phyloP scores from a whole-genome alignment of 2,797 vertebrate genomes.

The Periophthalmus magnuspinnatus region DNA sequence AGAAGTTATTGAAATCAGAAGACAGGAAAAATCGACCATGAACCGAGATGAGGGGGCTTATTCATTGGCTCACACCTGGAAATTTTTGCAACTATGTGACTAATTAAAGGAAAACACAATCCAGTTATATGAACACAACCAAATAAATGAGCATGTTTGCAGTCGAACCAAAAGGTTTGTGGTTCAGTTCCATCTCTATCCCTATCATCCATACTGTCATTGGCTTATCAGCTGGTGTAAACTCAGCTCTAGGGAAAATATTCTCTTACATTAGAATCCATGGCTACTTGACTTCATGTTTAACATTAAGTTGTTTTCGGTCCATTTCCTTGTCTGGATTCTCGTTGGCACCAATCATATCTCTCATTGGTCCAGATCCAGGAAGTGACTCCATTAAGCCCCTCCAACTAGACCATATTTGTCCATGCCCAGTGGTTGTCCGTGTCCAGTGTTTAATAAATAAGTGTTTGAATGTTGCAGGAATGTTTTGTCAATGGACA shows the following conservation, averaged over 20 bases:
- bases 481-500: too few species aligned
- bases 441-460: too few species aligned
- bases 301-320: not conserved
- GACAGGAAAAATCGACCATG: too few species aligned
- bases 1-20: too few species aligned
- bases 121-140: not conserved
- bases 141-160: too few species aligned
- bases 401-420: not conserved
- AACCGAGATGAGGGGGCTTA: too few species aligned
- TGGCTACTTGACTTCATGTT: not conserved
- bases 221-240: not conserved
- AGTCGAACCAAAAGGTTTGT: not conserved
- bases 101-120: not conserved
- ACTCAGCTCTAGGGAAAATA: not conserved
- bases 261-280: not conserved
- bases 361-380: not conserved
- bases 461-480: too few species aligned
- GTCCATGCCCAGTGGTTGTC: not conserved
- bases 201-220: not conserved
- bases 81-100: too few species aligned
- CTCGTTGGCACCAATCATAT: not conserved
- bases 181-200: not conserved
- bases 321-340: slow-evolving; percentile 18
- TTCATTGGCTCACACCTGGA: too few species aligned
- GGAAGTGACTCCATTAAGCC: not conserved